A percentile compares a stretch with the other conserved stretches of the same genome.
Evolutionary conservation across 2,888 invertebrate species (phyloP).

Genomic region (Stomorhina lunata): DNA sequence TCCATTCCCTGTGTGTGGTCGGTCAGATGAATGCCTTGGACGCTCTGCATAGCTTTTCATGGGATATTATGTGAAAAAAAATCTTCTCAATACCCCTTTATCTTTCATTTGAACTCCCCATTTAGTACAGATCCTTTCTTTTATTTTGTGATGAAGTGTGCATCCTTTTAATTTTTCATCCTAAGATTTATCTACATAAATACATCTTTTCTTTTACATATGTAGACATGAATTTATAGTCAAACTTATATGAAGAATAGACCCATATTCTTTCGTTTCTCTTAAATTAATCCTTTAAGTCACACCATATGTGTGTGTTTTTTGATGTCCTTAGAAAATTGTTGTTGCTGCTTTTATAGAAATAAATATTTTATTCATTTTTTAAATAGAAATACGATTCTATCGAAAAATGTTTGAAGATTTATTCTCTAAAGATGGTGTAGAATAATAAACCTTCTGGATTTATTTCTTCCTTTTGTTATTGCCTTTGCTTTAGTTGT

Average conservation of each 20-base stretch:
- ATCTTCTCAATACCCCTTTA: conserved; percentile 7
- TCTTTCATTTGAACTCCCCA: neutral
- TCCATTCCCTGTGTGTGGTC: neutral
- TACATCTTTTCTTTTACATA: neutral
- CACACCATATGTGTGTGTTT: conserved; percentile 58
- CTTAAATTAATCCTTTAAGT: conserved; percentile 54
- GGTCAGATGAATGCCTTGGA: neutral
- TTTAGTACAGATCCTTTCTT: neutral
- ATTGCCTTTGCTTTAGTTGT: neutral
- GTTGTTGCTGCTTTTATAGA: neutral
- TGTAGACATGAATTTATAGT: neutral
- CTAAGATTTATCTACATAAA: conserved; percentile 27
- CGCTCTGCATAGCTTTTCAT: neutral
- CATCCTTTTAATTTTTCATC: conserved; percentile 52
- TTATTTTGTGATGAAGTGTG: conserved; percentile 10
- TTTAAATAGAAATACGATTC: conserved; percentile 11
- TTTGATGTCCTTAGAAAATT: neutral
- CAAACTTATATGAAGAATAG: neutral
- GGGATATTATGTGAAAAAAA: neutral
- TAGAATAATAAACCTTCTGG: conserved; percentile 50
- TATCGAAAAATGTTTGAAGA: conserved; percentile 31
- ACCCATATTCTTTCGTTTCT: neutral
- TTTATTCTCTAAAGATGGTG: conserved; percentile 33
- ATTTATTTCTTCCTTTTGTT: conserved; percentile 3
- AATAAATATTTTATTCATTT: conserved; percentile 9